Evolutionary conservation across 2,113 vertebrate species (phyloP).

Genomic region (Dascyllus trimaculatus): DNA sequence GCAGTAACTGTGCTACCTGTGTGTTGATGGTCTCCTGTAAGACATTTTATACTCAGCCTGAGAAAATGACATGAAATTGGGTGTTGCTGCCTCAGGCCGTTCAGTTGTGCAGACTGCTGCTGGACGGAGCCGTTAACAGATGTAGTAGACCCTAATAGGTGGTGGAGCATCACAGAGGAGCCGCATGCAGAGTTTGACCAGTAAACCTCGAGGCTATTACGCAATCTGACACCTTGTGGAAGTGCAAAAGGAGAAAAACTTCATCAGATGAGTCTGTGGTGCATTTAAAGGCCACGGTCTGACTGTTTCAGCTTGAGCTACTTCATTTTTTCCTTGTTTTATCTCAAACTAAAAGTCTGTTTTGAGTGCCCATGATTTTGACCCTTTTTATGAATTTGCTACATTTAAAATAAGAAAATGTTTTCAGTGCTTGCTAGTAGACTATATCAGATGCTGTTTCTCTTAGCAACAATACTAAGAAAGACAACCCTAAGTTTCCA

Average conservation of each 20-base stretch:
- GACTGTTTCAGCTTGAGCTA: too few relatives aligned
- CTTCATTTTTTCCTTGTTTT: too few relatives aligned
- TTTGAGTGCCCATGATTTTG: too few relatives aligned
- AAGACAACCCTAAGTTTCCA: too few relatives aligned
- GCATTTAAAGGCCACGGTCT: not conserved
- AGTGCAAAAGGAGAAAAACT: not conserved
- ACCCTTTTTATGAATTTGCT: too few relatives aligned
- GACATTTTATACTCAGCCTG: not conserved
- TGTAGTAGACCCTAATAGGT: not conserved
- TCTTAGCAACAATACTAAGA: too few relatives aligned
- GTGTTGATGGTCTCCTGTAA: not conserved
- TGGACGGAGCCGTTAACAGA: constrained; percentile 28
- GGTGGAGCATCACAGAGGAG: not conserved
- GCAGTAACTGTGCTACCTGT: not conserved
- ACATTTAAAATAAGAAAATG: too few relatives aligned
- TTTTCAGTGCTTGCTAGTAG: too few relatives aligned
- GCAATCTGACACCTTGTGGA: constrained; percentile 12
- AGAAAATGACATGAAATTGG: constrained; percentile 6
- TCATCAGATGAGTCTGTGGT: not conserved
- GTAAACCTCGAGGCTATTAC: constrained; percentile 52
- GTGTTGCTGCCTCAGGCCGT: constrained; percentile 9
- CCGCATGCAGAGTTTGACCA: constrained; percentile 35
- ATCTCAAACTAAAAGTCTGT: too few relatives aligned
- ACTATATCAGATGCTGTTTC: too few relatives aligned
- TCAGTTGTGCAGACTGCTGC: constrained; percentile 18